phyloP scores from a whole-genome alignment of 2,113 vertebrate genomes.

The Sylvia atricapilla region DNA sequence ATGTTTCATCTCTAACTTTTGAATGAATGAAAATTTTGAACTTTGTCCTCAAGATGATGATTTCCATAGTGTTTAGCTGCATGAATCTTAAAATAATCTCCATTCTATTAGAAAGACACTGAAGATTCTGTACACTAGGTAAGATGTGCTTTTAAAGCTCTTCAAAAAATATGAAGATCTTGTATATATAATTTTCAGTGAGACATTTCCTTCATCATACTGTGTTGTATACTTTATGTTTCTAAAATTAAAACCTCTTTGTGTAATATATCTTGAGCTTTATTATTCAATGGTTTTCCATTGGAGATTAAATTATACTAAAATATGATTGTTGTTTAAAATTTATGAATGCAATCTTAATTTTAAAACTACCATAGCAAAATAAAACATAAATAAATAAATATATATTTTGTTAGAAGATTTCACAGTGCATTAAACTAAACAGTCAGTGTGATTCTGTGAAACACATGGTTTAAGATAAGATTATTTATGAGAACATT shows the following conservation, averaged over 20 bases:
- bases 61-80: neutral
- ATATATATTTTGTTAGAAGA: neutral
- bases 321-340: neutral
- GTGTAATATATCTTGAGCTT: neutral
- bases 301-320: neutral
- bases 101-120: neutral
- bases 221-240: neutral
- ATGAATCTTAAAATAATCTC: neutral
- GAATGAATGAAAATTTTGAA: neutral
- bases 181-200: neutral
- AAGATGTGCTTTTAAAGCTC: neutral
- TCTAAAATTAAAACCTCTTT: neutral
- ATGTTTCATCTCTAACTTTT: neutral
- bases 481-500: neutral
- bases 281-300: neutral
- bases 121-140: neutral
- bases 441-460: neutral
- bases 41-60: neutral
- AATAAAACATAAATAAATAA: neutral
- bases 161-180: neutral
- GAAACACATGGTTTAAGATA: neutral
- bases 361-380: neutral
- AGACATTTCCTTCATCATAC: neutral
- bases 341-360: neutral
- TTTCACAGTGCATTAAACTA: neutral